Percentiles rank a stretch among this genome's conserved stretches.
phyloP scores from a whole-genome alignment of 2,113 vertebrate genomes.

The Acrocephalus kingi region DNA sequence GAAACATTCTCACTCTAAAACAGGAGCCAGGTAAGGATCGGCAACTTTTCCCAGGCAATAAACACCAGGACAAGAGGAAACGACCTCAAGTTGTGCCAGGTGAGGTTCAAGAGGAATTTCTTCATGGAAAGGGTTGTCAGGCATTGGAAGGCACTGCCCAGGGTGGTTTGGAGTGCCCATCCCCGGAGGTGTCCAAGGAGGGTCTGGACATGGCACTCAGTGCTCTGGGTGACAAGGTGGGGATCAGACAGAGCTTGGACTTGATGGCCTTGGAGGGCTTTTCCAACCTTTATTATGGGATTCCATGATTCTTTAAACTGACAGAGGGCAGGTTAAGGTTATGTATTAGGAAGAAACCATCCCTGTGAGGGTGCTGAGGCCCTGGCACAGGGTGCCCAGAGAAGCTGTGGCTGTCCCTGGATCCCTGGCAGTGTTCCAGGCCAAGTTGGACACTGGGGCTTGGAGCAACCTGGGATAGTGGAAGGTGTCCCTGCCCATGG shows the following conservation, averaged over 20 bases:
- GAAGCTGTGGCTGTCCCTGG: background rate
- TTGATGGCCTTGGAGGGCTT: accelerated
- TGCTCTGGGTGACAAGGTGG: background rate
- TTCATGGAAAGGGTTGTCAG: background rate
- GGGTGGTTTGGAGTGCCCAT: background rate
- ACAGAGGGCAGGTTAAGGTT: background rate
- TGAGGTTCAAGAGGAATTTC: background rate
- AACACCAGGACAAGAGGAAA: accelerated
- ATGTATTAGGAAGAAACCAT: background rate
- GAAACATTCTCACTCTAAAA: background rate
- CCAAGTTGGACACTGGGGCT: accelerated
- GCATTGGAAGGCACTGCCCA: background rate
- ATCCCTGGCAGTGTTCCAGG: background rate
- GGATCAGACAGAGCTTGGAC: accelerated
- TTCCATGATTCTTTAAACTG: background rate
- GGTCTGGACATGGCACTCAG: background rate
- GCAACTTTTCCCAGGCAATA: background rate
- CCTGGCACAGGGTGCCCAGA: background rate
- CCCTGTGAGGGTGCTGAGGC: accelerated
- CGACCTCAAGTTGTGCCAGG: accelerated
- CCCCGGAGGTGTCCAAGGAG: background rate
- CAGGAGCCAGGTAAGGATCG: background rate
- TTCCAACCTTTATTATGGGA: background rate
- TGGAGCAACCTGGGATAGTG: accelerated
- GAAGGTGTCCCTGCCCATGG: background rate